A percentile compares a stretch with the other conserved stretches of the same genome.
Conservation (phyloP, 2,113 vertebrate genomes). For the Lota lota region DNA sequence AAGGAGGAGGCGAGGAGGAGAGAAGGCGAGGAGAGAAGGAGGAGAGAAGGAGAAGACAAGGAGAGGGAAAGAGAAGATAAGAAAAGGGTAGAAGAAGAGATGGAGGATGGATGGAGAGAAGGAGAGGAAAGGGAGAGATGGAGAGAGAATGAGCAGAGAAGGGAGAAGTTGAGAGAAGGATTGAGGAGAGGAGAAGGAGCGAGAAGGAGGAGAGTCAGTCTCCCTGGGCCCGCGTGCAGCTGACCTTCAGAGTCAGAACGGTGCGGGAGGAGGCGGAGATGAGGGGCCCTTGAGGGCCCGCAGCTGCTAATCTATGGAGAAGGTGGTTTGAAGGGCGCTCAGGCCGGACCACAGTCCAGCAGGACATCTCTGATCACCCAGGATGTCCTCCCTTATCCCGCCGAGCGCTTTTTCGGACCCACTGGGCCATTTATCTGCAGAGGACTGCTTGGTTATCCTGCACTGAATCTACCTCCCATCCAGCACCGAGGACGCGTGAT, state of each 20-base stretch:
- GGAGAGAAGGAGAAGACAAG: no score
- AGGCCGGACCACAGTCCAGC: background rate
- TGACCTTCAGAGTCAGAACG: constrained; percentile 36
- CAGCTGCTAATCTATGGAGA: constrained; percentile 33
- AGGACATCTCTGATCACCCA: constrained; percentile 23
- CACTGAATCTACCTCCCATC: no score
- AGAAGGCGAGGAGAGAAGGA: no score
- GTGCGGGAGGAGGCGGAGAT: background rate
- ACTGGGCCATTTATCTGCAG: background rate
- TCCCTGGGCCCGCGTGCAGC: constrained; percentile 17
- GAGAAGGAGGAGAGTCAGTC: constrained; percentile 21
- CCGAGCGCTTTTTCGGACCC: background rate
- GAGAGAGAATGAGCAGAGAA: no score
- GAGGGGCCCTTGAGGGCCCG: constrained; percentile 22
- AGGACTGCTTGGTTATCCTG: no score
- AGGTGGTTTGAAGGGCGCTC: constrained; percentile 45
- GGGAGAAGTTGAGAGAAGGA: no score
- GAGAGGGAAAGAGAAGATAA: no score
- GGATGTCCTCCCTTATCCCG: constrained; percentile 2
- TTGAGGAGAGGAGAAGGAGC: constrained; percentile 14
- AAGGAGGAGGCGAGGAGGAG: no score
- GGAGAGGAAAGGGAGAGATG: no score
- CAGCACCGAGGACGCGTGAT: no score
- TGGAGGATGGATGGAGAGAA: no score
- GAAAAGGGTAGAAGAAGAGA: no score